Percentiles rank a stretch among this genome's conserved stretches.
Conservation (phyloP, 2,113 vertebrate species). For the Chamaetylas fuelleborni region DNA sequence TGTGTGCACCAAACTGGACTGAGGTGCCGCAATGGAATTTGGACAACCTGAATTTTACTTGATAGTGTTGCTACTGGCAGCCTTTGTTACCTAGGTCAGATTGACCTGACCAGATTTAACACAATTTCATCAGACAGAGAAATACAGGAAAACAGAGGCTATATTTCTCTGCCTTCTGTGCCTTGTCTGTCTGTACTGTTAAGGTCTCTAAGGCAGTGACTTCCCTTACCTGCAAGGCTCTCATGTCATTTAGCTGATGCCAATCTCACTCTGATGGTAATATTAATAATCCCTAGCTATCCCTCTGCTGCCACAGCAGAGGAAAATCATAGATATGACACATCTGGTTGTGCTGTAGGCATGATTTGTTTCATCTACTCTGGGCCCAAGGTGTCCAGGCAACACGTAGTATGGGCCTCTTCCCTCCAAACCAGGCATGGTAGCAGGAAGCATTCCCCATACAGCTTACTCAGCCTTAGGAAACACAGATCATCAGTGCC, state of each 20-base stretch:
- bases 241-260: neutral
- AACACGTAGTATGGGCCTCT: accelerated
- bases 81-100: neutral
- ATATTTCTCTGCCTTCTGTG: neutral
- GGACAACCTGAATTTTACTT: neutral
- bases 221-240: neutral
- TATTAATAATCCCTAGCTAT: neutral
- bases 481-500: neutral
- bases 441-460: neutral
- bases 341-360: neutral
- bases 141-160: neutral
- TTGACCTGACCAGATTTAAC: neutral
- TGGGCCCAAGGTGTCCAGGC: neutral
- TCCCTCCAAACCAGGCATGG: neutral
- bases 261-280: neutral
- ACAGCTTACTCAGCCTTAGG: neutral
- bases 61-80: neutral
- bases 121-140: neutral
- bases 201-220: neutral
- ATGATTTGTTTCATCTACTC: neutral
- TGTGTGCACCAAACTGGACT: neutral
- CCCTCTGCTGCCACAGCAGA: neutral
- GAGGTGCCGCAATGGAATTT: accelerated
- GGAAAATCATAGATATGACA: neutral
- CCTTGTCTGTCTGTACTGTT: neutral